These are phyloP conservation scores for Danaus chrysippus DNA, from an alignment of 2,888 invertebrate genomes.

Conservation along the genomic window DNA sequence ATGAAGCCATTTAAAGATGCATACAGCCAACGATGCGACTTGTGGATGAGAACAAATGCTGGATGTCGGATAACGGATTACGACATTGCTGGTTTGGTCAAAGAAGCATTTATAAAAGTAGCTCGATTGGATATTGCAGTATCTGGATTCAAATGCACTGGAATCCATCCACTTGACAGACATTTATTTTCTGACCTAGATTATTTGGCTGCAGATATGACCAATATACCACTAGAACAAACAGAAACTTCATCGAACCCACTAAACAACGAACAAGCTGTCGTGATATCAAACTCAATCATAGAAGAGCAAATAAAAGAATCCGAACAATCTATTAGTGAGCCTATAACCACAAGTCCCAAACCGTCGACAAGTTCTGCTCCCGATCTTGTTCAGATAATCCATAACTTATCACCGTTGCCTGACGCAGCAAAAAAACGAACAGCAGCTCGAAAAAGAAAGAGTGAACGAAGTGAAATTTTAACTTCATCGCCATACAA, in stretches of 20 bases:
- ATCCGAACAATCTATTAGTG: too few species aligned
- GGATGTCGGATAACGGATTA: constrained; percentile 29
- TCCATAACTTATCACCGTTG: too few species aligned
- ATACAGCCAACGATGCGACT: constrained; percentile 29
- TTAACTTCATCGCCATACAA: too few species aligned
- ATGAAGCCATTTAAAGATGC: constrained; percentile 33
- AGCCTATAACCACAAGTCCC: too few species aligned
- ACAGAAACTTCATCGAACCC: background rate
- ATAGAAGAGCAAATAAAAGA: too few species aligned
- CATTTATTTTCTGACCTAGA: constrained; percentile 31
- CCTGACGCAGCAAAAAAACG: too few species aligned
- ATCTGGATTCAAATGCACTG: constrained; percentile 16
- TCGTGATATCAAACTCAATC: background rate
- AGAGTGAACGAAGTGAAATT: too few species aligned
- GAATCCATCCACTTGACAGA: constrained; percentile 15
- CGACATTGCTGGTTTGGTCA: constrained; percentile 28
- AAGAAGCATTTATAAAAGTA: constrained; percentile 29
- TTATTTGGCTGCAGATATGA: constrained; percentile 19
- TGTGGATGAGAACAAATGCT: constrained; percentile 31
- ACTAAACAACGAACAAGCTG: background rate
- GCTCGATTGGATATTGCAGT: constrained; percentile 22
- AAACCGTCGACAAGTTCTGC: too few species aligned
- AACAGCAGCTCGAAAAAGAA: too few species aligned
- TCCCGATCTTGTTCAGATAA: too few species aligned
- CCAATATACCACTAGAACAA: too few species aligned